Conservation (phyloP, 2,113 vertebrate species). For the Eulemur rufifrons region DNA sequence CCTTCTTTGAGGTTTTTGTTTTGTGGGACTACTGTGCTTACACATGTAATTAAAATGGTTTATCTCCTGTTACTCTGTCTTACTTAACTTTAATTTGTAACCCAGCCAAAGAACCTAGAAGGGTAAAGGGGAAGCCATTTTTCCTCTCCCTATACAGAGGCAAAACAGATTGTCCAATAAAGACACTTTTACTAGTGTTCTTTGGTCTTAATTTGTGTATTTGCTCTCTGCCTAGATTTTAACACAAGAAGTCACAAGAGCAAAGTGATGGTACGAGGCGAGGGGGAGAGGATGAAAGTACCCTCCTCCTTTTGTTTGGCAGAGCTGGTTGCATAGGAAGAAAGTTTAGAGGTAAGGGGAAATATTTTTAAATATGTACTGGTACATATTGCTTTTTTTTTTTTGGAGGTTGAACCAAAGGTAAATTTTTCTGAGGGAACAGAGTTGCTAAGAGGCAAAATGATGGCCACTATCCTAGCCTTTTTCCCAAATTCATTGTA, state of each 20-base stretch:
- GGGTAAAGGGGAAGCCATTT: background rate
- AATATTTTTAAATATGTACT: background rate
- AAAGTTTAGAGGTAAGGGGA: background rate
- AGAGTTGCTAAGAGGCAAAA: background rate
- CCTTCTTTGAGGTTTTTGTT: background rate
- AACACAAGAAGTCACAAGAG: background rate
- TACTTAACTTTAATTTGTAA: background rate
- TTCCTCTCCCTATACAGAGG: background rate
- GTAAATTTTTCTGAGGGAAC: background rate
- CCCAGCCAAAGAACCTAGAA: background rate
- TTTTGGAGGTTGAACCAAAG: background rate
- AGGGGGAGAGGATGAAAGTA: accelerated
- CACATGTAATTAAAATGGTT: background rate
- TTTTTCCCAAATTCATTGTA: constrained; percentile 1
- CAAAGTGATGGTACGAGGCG: background rate
- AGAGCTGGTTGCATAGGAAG: background rate
- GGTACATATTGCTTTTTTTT: background rate
- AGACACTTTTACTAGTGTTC: background rate
- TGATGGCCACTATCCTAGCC: background rate
- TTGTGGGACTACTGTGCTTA: background rate
- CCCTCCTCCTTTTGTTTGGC: background rate
- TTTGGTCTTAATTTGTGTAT: background rate
- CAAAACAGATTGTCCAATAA: background rate
- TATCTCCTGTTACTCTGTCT: background rate
- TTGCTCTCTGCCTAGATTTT: background rate